Base-by-base conservation (phyloP, 2,888 invertebrate species). In the Epinotia brunnichana region DNA sequence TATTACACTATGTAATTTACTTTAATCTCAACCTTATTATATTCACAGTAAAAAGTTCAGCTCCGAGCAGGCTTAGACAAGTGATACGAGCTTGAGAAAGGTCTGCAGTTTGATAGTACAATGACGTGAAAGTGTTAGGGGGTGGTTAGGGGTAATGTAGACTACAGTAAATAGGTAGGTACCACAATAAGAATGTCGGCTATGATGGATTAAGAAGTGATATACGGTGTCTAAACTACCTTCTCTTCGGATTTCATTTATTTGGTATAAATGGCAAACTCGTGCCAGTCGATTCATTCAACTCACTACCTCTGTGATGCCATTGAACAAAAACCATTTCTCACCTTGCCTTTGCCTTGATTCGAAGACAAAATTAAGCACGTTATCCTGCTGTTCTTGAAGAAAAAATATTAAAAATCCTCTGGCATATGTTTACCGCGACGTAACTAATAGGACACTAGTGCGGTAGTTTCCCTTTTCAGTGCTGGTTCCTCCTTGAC, bases 81-180 rank as follows among this genome's bases (percentile, higher is more conserved):
- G 15, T 21, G 15, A 54, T 64, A 64, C 19, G 39, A 54, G 21
- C 39, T 66, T 53, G 17, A 5, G n/a, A 56, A 17, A 66, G 15
- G 24, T n/a, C 21, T 24, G 21, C 15, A 19, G 53, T 72, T 68
- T 64, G 73, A 71, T 66, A 74, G 68, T 75, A 82, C 81, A 81
- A 80, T 84, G 80, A 78, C 76, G 82, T 81, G 83, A 86, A 84
- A 83, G 85, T 82, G 81, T 77, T 76, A 70, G 68, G 74, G 81
- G 78, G 83, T 85, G 82, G 81, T 77, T 76, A 70, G 68, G 74
- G 81, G 78, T 82, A 81, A 86, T 81, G 82, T 78, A 79, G 77
- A 76, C 74, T 77, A 75, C 79, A 79, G 79, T 80, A 82, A n/a
- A n/a, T n/a, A n/a, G n/a, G n/a, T n/a, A n/a, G n/a, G n/a, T n/a